Evolutionary conservation across 2,113 vertebrate genomes (phyloP), one percentile per base, ranked within the genome.

Genomic region (Nannospalax galili): DNA sequence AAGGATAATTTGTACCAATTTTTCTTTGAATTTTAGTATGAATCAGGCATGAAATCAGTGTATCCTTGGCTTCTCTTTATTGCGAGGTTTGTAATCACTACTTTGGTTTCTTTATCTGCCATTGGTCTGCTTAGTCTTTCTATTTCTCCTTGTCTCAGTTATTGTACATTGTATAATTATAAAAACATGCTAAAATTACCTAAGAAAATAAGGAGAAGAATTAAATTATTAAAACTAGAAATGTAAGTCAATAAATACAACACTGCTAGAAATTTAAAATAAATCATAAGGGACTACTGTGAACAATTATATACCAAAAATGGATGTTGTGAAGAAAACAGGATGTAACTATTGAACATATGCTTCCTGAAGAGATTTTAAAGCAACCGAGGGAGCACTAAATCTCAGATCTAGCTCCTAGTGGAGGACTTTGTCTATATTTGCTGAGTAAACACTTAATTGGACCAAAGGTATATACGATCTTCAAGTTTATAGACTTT

Each of bases 361-460:
- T 87, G 65, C 37, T 96, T 37, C 24, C 30, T 37, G 5, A 26
- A 84, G n/a, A n/a, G 22, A 87, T 9, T 92, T 84, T 40, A 52
- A 87, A 64, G 32, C 70, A 30, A 73, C 60, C 56, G 26, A 87
- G 7, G n/a, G 32, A 72, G 40, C 24, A 22, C 26, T 45, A 17
- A 22, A 28, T 40, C 17, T 73, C 70, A 75, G 73, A 42, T 20
- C 40, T 75, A 45, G 0, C 4, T 92, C 20, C 14, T 64, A 45
- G 26, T 15, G 40, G 35, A 89, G 8, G 14, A 1, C 16, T 91
- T 90, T 74, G 14, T 67, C 52, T 17, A 64, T 37, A 70, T 60
- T 75, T 30, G 42, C 48, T 90, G 35, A 52, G 86, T 75, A 96
- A 94, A 88, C n/a, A 84, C 45, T 88, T 60, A 64, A n/a, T 90